Percentiles rank a stretch among this genome's conserved stretches.
These are phyloP conservation scores for Scalopus aquaticus DNA, from an alignment of 2,113 vertebrate genomes.

Conservation along the genomic window DNA sequence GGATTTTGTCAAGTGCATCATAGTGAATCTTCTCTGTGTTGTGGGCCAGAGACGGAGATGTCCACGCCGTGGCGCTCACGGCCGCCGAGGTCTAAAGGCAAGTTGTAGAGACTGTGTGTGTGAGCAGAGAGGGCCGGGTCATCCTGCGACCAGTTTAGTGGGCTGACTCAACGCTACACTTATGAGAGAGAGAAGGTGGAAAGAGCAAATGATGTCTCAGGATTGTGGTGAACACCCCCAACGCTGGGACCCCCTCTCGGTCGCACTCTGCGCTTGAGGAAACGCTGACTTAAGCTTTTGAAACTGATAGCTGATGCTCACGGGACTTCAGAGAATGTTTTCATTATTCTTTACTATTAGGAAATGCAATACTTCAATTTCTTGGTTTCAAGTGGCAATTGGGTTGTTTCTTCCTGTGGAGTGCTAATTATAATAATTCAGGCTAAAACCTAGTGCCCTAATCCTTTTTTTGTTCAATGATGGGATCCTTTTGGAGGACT, in stretches of 20 bases:
- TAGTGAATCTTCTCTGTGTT: not conserved
- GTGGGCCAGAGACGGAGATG: not conserved
- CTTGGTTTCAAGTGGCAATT: not conserved
- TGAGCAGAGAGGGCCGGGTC: not conserved
- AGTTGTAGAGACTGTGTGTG: not conserved
- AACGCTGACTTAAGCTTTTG: not conserved
- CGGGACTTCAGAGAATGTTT: not conserved
- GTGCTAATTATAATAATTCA: slow-evolving; percentile 11
- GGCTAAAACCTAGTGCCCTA: not conserved
- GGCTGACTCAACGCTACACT: not conserved
- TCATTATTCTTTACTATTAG: slow-evolving; percentile 15
- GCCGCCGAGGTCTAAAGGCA: not conserved
- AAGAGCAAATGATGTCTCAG: not conserved
- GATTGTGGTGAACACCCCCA: not conserved
- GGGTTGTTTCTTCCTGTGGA: not conserved
- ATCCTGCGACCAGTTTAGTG: not conserved
- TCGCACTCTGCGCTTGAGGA: not conserved
- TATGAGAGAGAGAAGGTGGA: not conserved
- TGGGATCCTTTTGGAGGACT: not conserved
- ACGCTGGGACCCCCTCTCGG: not conserved
- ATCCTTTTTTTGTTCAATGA: slow-evolving; percentile 5
- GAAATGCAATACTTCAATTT: not conserved
- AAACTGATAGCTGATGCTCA: not conserved
- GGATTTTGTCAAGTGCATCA: not conserved
- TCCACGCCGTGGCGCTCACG: not conserved